A percentile compares a stretch with the other conserved stretches of the same genome.
Evolutionary conservation across 2,888 invertebrate genomes (phyloP).

Genomic region (Mimumesa dahlbomi): DNA sequence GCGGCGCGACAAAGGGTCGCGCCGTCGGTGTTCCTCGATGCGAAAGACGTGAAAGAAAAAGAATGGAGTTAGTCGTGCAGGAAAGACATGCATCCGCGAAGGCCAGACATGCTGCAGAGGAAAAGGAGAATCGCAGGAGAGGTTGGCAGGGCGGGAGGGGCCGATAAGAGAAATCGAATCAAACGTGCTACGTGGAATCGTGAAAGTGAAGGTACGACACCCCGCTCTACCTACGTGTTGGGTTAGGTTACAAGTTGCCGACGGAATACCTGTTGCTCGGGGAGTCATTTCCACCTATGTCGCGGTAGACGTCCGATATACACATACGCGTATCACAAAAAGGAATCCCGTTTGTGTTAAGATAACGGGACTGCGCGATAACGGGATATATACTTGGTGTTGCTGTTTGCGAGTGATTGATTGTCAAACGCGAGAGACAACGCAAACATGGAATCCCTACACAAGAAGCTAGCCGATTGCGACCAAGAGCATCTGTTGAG

Average conservation of each 20-base stretch:
- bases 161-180: constrained; percentile 65
- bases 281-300: constrained; percentile 4
- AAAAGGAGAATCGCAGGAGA: constrained; percentile 41
- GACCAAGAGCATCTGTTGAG: constrained; percentile 91
- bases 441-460: constrained; percentile 45
- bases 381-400: constrained; percentile 9
- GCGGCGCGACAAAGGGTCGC: background rate
- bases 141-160: constrained; percentile 50
- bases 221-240: constrained; percentile 25
- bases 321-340: background rate
- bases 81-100: background rate
- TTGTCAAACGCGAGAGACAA: too few species aligned
- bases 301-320: background rate
- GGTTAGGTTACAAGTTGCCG: constrained; percentile 34
- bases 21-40: background rate
- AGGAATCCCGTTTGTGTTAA: background rate
- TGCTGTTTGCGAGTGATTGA: background rate
- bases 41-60: background rate
- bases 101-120: constrained; percentile 36
- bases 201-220: constrained; percentile 57
- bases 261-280: constrained; percentile 58
- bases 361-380: constrained; percentile 35
- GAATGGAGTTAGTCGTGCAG: constrained; percentile 15
- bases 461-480: constrained; percentile 77
- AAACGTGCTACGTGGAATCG: constrained; percentile 60